Evolutionary conservation across 2,797 vertebrate genomes (phyloP).

Genomic region (Enteromius mattozi): DNA sequence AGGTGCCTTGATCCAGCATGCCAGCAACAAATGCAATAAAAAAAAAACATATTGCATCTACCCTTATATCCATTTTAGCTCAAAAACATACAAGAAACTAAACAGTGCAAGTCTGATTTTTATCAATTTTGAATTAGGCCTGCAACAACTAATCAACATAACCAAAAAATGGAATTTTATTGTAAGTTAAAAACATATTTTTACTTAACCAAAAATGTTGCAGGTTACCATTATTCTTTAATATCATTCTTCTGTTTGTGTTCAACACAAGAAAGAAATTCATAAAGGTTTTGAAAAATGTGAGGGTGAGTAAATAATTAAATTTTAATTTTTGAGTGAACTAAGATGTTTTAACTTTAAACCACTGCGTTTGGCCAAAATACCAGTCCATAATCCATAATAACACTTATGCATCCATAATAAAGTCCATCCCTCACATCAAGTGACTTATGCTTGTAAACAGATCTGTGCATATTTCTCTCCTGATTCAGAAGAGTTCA

Average conservation of each 20-base stretch:
- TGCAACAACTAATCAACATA: not conserved
- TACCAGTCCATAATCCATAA: not conserved
- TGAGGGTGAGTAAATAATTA: not conserved
- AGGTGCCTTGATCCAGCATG: conserved; percentile 63
- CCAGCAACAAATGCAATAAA: not conserved
- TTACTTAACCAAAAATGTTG: not conserved
- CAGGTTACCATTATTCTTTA: not conserved
- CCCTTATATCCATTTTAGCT: not conserved
- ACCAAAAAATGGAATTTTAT: not conserved
- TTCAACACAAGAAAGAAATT: not conserved
- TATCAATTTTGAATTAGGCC: not conserved
- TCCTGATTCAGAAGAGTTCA: not conserved
- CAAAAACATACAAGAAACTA: not conserved
- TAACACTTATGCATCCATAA: not conserved
- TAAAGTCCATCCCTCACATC: not conserved
- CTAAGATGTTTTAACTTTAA: not conserved
- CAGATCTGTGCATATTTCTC: not conserved
- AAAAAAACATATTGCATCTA: not conserved
- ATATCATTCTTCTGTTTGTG: not conserved
- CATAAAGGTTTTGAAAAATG: not conserved
- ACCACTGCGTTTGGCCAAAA: not conserved
- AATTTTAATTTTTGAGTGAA: not conserved
- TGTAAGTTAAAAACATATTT: not conserved
- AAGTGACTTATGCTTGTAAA: not conserved
- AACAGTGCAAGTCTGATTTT: not conserved